A percentile compares a stretch with the other conserved stretches of the same genome.
phyloP scores from a whole-genome alignment of 2,113 vertebrate species.

The Nymphicus hollandicus region DNA sequence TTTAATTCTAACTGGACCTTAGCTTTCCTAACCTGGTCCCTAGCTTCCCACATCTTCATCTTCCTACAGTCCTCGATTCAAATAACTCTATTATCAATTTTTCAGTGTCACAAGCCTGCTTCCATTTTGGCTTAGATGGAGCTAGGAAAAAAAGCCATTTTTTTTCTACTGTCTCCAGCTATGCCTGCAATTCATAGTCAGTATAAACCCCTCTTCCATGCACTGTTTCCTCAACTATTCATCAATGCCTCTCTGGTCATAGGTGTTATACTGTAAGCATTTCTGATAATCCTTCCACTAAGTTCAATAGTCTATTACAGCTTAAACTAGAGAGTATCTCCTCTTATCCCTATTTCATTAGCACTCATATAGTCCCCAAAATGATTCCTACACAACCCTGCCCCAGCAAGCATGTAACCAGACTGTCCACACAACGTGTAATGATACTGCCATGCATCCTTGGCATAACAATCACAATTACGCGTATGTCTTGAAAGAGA shows the following conservation, averaged over 20 bases:
- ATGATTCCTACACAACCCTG: background rate
- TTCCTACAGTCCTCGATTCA: background rate
- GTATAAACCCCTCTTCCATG: background rate
- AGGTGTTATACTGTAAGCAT: rapidly evolving
- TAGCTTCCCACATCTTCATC: background rate
- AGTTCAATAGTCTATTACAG: background rate
- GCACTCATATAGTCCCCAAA: background rate
- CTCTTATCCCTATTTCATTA: background rate
- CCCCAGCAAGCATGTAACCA: background rate
- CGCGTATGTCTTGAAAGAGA: background rate
- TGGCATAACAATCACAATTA: background rate
- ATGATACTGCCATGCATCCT: background rate
- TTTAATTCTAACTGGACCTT: no score
- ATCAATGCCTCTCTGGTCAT: background rate
- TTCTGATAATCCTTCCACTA: background rate
- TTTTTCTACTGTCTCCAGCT: background rate
- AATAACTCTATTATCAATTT: background rate
- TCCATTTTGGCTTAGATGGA: background rate
- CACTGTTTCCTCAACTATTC: background rate
- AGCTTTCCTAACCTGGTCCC: no score
- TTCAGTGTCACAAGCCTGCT: background rate
- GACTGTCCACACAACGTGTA: rapidly evolving
- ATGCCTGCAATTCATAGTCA: background rate
- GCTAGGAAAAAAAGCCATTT: background rate
- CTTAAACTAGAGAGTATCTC: background rate